phyloP scores from a whole-genome alignment of 2,888 invertebrate genomes.

The Xestia ashworthii region DNA sequence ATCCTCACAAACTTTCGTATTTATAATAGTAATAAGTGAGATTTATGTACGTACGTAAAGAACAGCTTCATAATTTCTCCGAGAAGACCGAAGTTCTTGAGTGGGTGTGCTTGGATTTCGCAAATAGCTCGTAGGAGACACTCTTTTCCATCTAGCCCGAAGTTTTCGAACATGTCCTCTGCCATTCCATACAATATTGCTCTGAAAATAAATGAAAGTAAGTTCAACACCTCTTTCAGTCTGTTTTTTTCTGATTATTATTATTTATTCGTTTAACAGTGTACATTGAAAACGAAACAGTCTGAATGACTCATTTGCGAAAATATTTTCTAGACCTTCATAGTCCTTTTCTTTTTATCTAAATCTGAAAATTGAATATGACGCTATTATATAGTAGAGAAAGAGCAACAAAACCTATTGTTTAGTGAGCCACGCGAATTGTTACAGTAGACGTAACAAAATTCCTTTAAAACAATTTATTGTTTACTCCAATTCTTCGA shows the following conservation, averaged over 20 bases:
- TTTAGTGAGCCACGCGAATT: not conserved
- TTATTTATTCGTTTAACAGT: conserved; percentile 21
- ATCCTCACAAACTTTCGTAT: too few relatives aligned
- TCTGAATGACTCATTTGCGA: conserved; percentile 18
- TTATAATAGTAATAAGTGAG: too few relatives aligned
- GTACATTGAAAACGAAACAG: not conserved
- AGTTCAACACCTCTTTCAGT: not conserved
- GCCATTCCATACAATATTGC: conserved; percentile 94
- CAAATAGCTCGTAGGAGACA: conserved; percentile 96
- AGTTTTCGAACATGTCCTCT: conserved; percentile 95
- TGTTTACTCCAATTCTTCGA: conserved; percentile 51
- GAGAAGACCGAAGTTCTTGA: conserved; percentile 94
- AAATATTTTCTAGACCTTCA: conserved; percentile 4
- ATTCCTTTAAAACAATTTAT: conserved; percentile 25
- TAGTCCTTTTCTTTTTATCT: conserved; percentile 11
- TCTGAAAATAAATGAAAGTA: conserved; percentile 77
- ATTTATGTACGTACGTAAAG: conserved; percentile 92
- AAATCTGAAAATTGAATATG: conserved; percentile 14
- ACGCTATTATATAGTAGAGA: conserved; percentile 30
- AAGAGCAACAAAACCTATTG: conserved; percentile 24
- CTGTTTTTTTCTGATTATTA: not conserved
- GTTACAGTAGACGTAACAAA: conserved; percentile 12
- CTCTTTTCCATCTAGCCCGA: conserved; percentile 95
- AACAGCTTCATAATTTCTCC: conserved; percentile 96
- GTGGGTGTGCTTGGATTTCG: conserved; percentile 95